These are phyloP conservation scores for Columba janthina DNA, from an alignment of 2,113 vertebrate species.

Conservation along the genomic window DNA sequence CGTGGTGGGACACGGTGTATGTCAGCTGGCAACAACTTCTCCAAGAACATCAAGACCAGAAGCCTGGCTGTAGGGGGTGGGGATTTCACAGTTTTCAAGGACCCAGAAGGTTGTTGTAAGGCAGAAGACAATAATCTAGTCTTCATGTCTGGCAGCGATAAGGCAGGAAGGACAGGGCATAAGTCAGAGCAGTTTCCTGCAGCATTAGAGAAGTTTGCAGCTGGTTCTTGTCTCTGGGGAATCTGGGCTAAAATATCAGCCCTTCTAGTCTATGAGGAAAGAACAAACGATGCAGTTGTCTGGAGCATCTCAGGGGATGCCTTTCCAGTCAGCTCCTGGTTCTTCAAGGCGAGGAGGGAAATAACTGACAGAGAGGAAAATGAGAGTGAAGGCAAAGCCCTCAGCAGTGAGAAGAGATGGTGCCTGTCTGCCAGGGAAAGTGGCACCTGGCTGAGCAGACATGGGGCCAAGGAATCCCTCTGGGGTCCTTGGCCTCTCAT, in stretches of 20 bases:
- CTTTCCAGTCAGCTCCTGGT: neutral
- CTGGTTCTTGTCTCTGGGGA: neutral
- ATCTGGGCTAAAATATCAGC: neutral
- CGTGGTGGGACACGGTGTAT: accelerated
- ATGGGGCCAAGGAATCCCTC: neutral
- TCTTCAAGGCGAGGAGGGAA: neutral
- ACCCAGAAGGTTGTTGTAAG: neutral
- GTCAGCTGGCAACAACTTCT: neutral
- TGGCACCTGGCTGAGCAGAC: neutral
- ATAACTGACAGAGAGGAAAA: neutral
- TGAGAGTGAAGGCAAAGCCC: neutral
- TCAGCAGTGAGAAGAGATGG: neutral
- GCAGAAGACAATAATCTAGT: neutral
- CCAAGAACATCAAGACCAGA: neutral
- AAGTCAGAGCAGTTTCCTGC: neutral
- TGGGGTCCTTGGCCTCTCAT: accelerated
- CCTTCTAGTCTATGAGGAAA: neutral
- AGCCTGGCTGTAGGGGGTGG: neutral
- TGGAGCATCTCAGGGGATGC: neutral
- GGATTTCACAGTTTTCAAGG: neutral
- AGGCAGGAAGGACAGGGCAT: neutral
- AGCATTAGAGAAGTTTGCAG: neutral
- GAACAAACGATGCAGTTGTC: neutral
- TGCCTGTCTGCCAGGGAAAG: neutral
- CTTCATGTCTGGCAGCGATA: accelerated